These are phyloP conservation scores for Leptopilina boulardi DNA, from an alignment of 1,140 invertebrate species.

Conservation along the genomic window DNA sequence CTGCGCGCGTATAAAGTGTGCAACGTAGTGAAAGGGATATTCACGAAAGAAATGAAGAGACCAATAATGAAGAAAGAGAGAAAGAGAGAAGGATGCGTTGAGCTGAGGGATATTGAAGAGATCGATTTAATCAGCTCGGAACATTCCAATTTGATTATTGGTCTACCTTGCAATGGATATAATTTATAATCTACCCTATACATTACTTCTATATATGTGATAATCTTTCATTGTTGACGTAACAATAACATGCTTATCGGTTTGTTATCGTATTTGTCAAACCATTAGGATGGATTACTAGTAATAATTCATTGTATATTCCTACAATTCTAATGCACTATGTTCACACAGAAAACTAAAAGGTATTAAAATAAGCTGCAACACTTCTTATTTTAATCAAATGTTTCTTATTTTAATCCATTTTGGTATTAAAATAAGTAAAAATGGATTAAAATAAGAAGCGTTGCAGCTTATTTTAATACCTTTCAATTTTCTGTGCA, in stretches of 20 bases:
- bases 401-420: too few species aligned
- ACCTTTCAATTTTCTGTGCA: too few species aligned
- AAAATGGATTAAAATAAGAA: too few species aligned
- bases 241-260: neutral
- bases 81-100: neutral
- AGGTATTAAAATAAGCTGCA: too few species aligned
- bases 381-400: too few species aligned
- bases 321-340: neutral
- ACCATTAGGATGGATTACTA: neutral
- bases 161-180: conserved; percentile 42
- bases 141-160: conserved; percentile 45
- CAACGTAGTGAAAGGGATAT: conserved; percentile 1
- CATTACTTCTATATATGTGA: neutral
- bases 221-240: conserved; percentile 3
- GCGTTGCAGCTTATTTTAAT: too few species aligned
- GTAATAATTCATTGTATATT: neutral
- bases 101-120: conserved; percentile 36
- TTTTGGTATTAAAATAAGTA: too few species aligned
- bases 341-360: too few species aligned
- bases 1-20: neutral
- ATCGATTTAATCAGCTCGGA: conserved; percentile 47
- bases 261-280: neutral
- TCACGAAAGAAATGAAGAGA: conserved; percentile 10
- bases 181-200: conserved; percentile 28
- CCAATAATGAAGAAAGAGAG: neutral